Evolutionary conservation across 2,797 vertebrate species (phyloP).

Genomic region (Poeciliopsis turneri): DNA sequence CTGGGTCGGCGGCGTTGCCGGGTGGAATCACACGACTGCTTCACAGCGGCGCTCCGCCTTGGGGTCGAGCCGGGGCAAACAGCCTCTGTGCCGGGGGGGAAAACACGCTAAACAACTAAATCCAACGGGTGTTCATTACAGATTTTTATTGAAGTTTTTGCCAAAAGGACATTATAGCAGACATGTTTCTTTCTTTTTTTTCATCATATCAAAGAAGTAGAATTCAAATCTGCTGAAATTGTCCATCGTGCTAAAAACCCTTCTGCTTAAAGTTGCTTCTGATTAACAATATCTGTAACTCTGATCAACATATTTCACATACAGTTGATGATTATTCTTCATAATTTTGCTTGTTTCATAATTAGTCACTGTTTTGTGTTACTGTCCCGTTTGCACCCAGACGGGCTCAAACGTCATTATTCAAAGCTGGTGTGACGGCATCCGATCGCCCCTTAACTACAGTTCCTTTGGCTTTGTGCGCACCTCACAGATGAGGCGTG

Average conservation of each 20-base stretch:
- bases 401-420: slow-evolving; percentile 21
- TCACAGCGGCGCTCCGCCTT: slow-evolving; percentile 19
- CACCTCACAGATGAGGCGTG: background rate
- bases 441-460: background rate
- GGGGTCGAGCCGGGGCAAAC: slow-evolving; percentile 24
- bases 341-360: background rate
- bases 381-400: too few relatives aligned
- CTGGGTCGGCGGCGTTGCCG: background rate
- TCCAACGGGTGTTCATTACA: background rate
- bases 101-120: slow-evolving; percentile 14
- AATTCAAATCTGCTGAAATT: background rate
- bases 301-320: background rate
- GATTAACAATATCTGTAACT: background rate
- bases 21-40: slow-evolving; percentile 13
- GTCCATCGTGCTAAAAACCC: background rate
- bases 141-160: background rate
- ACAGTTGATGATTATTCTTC: too few relatives aligned
- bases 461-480: slow-evolving; percentile 5
- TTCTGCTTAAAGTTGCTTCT: background rate
- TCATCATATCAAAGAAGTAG: background rate
- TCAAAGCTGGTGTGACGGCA: background rate
- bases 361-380: background rate
- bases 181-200: background rate
- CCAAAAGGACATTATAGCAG: background rate
- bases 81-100: slow-evolving; percentile 10